Base-by-base conservation (phyloP, 2,797 vertebrate genomes). In the Lycodopsis pacificus region DNA sequence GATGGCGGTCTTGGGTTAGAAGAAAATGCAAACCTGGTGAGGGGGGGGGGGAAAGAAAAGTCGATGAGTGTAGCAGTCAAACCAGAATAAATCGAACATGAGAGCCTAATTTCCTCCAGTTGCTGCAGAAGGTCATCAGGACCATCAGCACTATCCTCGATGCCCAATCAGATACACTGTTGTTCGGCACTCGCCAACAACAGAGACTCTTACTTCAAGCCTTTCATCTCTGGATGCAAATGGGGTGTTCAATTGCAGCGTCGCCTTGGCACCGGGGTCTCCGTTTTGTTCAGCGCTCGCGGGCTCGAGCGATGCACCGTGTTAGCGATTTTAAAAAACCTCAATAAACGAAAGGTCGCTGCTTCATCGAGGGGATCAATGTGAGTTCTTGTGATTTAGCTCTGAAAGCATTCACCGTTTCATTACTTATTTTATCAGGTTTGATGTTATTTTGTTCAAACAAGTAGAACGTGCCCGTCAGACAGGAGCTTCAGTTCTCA, bases 21-120 rank as follows among this genome's bases (percentile, higher is more conserved):
- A 32, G 44, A 86, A 82, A 84, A 80, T 68, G 30, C 38, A 83
- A 86, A 83, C 19, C 38, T 58, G 17, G 30, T 62, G 9, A 67
- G 62, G 22, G 48, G n/a, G 62, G 22, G 48, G n/a, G 9, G 17
- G 10, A 58, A n/a, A 59, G 20, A 8, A 5, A 77, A 61, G 13
- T 64, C 12, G 15, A 66, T 22, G 61, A 76, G 46, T 27, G 48
- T 20, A 20, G 54, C 62, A 74, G 77, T 85, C 80, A 91, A 91
- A 87, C 76, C 78, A 64, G 64, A 81, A 61, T 36, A 59, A 75
- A 65, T 73, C 61, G 57, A 72, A 81, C 80, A 82, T 62, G 76
- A 77, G 64, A 70, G 32, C 3, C 25, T 88, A 84, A 93, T 91
- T 59, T 78, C 70, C 89, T 85, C 80, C 88, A 90, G 82, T 79